phyloP scores from a whole-genome alignment of 1,140 invertebrate species.

The Lycorma delicatula region DNA sequence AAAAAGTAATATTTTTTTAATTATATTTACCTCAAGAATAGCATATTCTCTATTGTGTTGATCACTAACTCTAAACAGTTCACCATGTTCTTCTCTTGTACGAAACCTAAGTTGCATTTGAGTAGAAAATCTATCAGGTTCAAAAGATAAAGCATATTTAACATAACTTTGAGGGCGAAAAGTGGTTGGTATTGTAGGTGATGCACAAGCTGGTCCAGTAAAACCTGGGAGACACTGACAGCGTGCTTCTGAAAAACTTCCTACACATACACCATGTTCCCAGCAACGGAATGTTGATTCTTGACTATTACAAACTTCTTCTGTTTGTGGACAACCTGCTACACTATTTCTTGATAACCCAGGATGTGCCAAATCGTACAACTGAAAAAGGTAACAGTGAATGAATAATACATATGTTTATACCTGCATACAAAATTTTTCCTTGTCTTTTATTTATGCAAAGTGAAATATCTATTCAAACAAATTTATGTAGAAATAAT shows the following conservation, averaged over 20 bases:
- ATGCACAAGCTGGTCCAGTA: constrained; percentile 78
- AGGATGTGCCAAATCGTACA: constrained; percentile 86
- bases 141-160: constrained; percentile 90
- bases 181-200: constrained; percentile 74
- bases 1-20: no score
- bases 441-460: no score
- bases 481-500: no score
- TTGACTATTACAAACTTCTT: constrained; percentile 74
- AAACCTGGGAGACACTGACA: constrained; percentile 90
- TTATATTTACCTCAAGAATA: constrained; percentile 72
- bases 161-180: constrained; percentile 91
- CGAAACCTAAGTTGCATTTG: constrained; percentile 87
- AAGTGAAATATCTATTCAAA: no score
- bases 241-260: constrained; percentile 73
- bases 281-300: constrained; percentile 74
- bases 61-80: constrained; percentile 85
- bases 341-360: constrained; percentile 74
- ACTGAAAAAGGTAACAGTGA: constrained; percentile 34
- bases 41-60: constrained; percentile 93
- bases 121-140: constrained; percentile 84
- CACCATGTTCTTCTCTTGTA: constrained; percentile 84
- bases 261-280: constrained; percentile 90
- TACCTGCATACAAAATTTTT: no score
- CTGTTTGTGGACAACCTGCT: constrained; percentile 82
- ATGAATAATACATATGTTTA: background rate